Evolutionary conservation across 2,888 invertebrate species (phyloP).

Genomic region (Chelonus formosanus): DNA sequence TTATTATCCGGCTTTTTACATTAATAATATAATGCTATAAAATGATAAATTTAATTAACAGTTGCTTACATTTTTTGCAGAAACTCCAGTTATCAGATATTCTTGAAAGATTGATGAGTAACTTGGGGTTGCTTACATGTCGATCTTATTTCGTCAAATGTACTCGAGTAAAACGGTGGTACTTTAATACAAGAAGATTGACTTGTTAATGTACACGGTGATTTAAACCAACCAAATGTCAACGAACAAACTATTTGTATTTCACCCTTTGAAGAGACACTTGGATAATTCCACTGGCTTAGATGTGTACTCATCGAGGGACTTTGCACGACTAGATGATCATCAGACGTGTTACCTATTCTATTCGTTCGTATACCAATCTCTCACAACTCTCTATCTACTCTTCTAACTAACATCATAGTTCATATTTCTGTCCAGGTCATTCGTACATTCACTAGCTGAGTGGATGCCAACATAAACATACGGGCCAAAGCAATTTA

Average conservation of each 20-base stretch:
- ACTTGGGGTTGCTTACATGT: too few relatives aligned
- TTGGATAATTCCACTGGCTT: constrained; percentile 25
- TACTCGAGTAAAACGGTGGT: background rate
- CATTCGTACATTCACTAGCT: constrained; percentile 9
- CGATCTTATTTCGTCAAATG: too few relatives aligned
- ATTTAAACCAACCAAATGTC: background rate
- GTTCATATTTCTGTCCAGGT: constrained; percentile 30
- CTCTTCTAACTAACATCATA: constrained; percentile 20
- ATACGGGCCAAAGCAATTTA: background rate
- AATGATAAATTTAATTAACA: background rate
- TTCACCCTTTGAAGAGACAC: constrained; percentile 16
- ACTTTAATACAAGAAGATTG: too few relatives aligned
- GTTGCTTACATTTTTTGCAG: background rate
- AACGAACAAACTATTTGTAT: too few relatives aligned
- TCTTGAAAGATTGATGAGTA: background rate
- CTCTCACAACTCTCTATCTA: constrained; percentile 26
- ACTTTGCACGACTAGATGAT: constrained; percentile 45
- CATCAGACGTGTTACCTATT: constrained; percentile 38
- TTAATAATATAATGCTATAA: too few relatives aligned
- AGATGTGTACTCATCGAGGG: constrained; percentile 43
- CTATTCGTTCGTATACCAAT: constrained; percentile 28
- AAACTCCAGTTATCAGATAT: background rate
- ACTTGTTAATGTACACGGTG: background rate
- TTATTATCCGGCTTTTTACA: too few relatives aligned
- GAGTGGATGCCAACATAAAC: constrained; percentile 18